Evolutionary conservation across 2,888 invertebrate species (phyloP), one percentile per base, ranked within the genome.

Genomic region (Drepana falcataria): DNA sequence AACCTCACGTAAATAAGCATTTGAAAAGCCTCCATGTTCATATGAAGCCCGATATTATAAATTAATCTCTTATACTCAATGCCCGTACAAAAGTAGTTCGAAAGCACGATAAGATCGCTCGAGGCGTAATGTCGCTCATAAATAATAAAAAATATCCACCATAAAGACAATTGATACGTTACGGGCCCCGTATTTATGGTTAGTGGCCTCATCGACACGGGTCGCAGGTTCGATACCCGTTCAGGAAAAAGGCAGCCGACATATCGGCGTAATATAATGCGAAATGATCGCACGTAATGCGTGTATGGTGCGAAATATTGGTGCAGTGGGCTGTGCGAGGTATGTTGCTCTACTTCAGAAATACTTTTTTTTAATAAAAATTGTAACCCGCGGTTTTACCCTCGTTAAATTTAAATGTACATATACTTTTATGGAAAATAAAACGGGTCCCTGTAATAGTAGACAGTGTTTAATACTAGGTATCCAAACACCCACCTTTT

Each of bases 141-240:
- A 87, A 87, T 85, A 86, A 81, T 82, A 83, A 85, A 21, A 81
- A 84, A 84, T 83, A 78, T 68, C 67, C 59, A 69, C 77, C 73
- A 77, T 85, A 83, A 83, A 86, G 79, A 86, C 88, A 87, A 88
- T 87, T 87, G 87, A 87, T 85, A 85, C 79, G 87, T 86, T 86
- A 83, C 79, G 82, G 81, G 79, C 70, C 73, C 71, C 69, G 70
- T 78, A 85, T 87, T 87, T 86, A 87, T 85, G 77, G 81, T 74
- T 71, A 79, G 76, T 75, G 75, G 71, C 59, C 71, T 66, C 77
- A 77, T 77, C 82, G 82, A 83, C 82, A 80, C 79, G 79, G 37
- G 67, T 58, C 59, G 56, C 63, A 59, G 72, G 76, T 81, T 81
- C 78, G 75, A 79, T 77, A 69, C 77, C 77, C 73, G 76, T 71